phyloP scores from a whole-genome alignment of 2,888 invertebrate species.

The Drosophila paramelanica region DNA sequence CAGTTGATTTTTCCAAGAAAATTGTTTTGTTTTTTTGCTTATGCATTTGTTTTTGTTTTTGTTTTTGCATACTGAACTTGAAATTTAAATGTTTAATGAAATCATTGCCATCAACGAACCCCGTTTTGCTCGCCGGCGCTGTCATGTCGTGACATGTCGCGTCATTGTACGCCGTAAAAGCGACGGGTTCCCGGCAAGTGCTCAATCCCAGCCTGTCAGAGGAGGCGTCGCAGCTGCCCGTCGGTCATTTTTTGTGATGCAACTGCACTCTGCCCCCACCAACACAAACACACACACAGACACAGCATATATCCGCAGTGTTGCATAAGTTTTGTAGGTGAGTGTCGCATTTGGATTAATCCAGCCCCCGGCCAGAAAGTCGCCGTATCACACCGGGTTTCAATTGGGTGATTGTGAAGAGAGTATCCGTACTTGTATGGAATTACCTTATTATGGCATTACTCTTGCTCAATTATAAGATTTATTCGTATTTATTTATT shows the following conservation, averaged over 20 bases:
- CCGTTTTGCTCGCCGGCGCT: constrained; percentile 14
- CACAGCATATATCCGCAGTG: constrained; percentile 2
- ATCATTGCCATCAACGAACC: constrained; percentile 65
- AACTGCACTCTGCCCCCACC: constrained; percentile 22
- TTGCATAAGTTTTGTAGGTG: constrained; percentile 12
- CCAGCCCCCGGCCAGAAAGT: constrained; percentile 13
- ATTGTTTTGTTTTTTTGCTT: neutral
- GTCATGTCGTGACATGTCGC: constrained; percentile 36
- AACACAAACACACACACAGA: too few relatives aligned
- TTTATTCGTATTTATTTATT: neutral
- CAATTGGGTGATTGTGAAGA: constrained; percentile 15
- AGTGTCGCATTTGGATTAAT: constrained; percentile 34
- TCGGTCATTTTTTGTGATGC: constrained; percentile 38
- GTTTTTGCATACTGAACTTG: constrained; percentile 61
- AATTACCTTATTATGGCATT: constrained; percentile 9
- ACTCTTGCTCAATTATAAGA: neutral
- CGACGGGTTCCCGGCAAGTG: constrained; percentile 14
- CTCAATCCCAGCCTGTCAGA: constrained; percentile 7
- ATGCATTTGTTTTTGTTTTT: neutral
- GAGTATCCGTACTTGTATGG: neutral
- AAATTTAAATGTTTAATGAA: constrained; percentile 78
- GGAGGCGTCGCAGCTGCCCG: constrained; percentile 23
- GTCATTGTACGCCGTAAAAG: constrained; percentile 4
- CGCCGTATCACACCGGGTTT: constrained; percentile 12
- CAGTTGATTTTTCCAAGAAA: constrained; percentile 17